Evolutionary conservation across 2,797 vertebrate genomes (phyloP), one percentile per base, ranked within the genome.

Genomic region (Gymnopithys bicolor): DNA sequence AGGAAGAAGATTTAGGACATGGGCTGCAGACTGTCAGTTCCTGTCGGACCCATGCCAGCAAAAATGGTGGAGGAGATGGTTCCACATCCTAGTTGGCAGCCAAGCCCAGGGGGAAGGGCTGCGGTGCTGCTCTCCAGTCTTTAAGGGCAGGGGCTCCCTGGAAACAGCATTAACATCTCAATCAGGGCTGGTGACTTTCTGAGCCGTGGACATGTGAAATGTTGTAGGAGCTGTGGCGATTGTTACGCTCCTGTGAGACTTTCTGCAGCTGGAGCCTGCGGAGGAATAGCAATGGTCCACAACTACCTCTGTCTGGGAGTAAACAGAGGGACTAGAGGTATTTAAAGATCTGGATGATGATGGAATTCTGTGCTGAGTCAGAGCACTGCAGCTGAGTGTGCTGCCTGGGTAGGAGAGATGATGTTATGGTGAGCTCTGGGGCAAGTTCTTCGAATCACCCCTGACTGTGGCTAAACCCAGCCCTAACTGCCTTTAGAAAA

Each of bases 81-180:
- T 55, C 52, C 6, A 4, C 2, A 7, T 69, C 39, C 2, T 3
- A 64, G 53, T 85, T 90, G 80, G 85, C 86, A 91, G 83, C 49
- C 88, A 45, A 59, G 35, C 55, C 68, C 41, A 30, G 88, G 76
- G 67, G 73, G 60, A 80, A 83, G 90, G 56, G 73, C 64, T 1
- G 13, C 2, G 0, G 2, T 55, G 71, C 75, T 80, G 82, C 56
- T 89, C n/a, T 85, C 56, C 49, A 3, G 4, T 83, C 95, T 83
- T 55, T 67, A 66, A 85, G 81, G 84, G 90, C 77, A 82, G 63
- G 84, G 63, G 55, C 75, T 94, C 87, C 78, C 75, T 93, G 89
- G 95, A 90, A 96, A 94, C 86, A 51, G 43, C 74, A 88, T 88
- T 90, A 96, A 96, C 90, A 84, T 95, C 93, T 94, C 89, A 94